These are phyloP conservation scores for Spermophilus dauricus DNA, from an alignment of 2,113 vertebrate species.

Conservation along the genomic window DNA sequence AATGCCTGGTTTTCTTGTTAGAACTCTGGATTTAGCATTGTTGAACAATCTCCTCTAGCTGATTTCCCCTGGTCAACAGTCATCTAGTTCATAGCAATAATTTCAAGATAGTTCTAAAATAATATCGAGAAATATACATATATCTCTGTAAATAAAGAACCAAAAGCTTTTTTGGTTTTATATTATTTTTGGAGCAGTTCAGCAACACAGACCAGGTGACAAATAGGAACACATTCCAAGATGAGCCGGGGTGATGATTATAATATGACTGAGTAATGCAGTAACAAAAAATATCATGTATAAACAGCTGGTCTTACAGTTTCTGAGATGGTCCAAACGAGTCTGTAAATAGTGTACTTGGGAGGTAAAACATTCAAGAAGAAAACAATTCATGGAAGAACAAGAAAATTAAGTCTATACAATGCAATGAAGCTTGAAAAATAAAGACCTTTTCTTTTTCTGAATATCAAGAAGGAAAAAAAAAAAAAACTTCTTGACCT, in stretches of 20 bases:
- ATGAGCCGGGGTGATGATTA: neutral
- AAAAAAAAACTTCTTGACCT: constrained; percentile 16
- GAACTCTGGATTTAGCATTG: neutral
- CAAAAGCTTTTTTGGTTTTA: neutral
- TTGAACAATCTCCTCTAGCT: neutral
- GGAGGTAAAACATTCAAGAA: neutral
- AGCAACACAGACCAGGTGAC: constrained; percentile 8
- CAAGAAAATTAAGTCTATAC: neutral
- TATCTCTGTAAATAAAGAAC: neutral
- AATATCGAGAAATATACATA: neutral
- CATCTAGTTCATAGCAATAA: neutral
- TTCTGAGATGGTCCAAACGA: neutral
- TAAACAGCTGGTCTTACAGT: neutral
- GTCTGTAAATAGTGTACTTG: neutral
- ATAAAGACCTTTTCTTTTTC: neutral
- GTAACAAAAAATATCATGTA: neutral
- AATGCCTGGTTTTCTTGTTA: constrained; percentile 3
- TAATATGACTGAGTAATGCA: neutral
- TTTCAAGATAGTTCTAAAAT: neutral
- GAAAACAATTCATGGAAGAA: neutral
- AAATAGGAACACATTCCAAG: neutral
- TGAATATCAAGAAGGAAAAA: constrained; percentile 38
- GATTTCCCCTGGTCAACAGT: neutral
- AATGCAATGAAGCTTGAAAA: neutral
- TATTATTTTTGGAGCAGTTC: neutral